These are phyloP conservation scores for Cosmia pyralina DNA, from an alignment of 2,888 invertebrate genomes.

Conservation along the genomic window DNA sequence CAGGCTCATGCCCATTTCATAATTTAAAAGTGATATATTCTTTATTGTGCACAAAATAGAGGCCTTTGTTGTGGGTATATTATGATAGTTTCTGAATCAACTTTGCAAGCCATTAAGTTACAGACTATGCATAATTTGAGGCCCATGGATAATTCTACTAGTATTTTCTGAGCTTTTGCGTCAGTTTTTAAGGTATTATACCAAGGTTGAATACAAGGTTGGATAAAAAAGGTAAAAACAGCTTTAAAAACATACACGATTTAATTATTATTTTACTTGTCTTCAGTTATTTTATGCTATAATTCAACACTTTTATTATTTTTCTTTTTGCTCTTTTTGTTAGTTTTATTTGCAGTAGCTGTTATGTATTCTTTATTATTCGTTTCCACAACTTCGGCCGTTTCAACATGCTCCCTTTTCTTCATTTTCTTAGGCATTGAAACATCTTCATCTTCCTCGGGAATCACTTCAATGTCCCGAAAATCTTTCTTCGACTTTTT, in stretches of 20 bases:
- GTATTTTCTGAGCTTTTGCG: background rate
- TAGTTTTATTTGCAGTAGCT: slow-evolving; percentile 7
- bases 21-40: too few species aligned
- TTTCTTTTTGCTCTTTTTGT: slow-evolving; percentile 55
- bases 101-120: background rate
- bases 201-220: background rate
- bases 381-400: slow-evolving; percentile 2
- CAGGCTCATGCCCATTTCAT: too few species aligned
- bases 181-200: too few species aligned
- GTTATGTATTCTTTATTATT: background rate
- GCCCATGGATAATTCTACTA: background rate
- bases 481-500: slow-evolving; percentile 52
- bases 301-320: slow-evolving; percentile 43
- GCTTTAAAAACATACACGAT: background rate
- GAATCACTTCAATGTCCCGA: slow-evolving; percentile 43
- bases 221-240: background rate
- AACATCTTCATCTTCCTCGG: slow-evolving; percentile 51
- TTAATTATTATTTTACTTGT: slow-evolving; percentile 2
- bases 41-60: too few species aligned
- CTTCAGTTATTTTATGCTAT: background rate
- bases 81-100: background rate
- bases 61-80: too few species aligned
- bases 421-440: slow-evolving; percentile 46
- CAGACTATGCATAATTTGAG: background rate
- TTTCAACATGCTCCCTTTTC: slow-evolving; percentile 3